These are phyloP conservation scores for Hydropsyche tenuis DNA, from an alignment of 1,140 invertebrate genomes.

Conservation along the genomic window DNA sequence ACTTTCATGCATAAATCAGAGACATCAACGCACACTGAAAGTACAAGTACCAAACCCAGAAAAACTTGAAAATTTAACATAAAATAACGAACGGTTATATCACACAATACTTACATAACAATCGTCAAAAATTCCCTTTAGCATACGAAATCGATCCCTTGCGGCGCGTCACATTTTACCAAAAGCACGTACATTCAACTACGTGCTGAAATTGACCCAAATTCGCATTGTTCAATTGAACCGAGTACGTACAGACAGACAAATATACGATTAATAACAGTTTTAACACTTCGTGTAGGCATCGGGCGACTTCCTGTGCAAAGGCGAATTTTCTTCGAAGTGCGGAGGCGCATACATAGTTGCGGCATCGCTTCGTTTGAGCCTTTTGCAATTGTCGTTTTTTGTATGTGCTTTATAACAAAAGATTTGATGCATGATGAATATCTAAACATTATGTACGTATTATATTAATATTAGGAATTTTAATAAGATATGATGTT, in stretches of 20 bases:
- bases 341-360: neutral
- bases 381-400: neutral
- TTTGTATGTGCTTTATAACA: neutral
- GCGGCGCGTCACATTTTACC: neutral
- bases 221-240: neutral
- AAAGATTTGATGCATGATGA: neutral
- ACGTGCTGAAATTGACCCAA: constrained; percentile 31
- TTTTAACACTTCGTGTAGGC: constrained; percentile 29
- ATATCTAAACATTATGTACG: no score
- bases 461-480: no score
- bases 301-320: constrained; percentile 3
- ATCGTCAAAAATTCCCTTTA: neutral
- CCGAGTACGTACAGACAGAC: neutral
- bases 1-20: neutral
- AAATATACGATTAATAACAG: constrained; percentile 28
- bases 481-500: no score
- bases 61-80: neutral
- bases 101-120: neutral
- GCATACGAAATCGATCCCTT: neutral
- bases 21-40: neutral
- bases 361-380: constrained; percentile 12
- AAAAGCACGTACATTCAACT: neutral
- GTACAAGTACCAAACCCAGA: neutral
- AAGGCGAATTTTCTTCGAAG: neutral
- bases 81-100: neutral